Conservation (phyloP, 2,797 vertebrate genomes). For the Falco berigora region DNA sequence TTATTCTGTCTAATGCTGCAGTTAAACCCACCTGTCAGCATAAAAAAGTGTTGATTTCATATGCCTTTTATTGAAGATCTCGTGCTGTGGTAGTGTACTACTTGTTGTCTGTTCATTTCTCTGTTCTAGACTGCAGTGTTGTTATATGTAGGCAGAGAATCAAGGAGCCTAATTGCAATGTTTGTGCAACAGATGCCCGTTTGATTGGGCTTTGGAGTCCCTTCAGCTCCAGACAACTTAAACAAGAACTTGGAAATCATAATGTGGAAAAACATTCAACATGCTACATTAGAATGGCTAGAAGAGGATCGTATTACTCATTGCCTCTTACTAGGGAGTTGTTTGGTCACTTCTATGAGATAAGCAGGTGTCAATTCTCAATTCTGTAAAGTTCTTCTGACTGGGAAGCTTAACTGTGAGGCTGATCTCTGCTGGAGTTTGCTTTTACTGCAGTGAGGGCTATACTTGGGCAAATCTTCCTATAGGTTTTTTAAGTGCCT, state of each 20-base stretch:
- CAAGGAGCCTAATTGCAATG: background rate
- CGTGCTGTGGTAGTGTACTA: background rate
- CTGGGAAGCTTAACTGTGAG: background rate
- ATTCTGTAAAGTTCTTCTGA: background rate
- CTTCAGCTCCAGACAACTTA: background rate
- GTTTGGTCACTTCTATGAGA: background rate
- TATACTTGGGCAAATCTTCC: background rate
- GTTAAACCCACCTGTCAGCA: background rate
- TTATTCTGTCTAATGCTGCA: background rate
- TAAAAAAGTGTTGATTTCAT: background rate
- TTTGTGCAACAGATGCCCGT: background rate
- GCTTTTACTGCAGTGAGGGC: background rate
- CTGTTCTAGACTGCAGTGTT: background rate
- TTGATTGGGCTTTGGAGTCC: background rate
- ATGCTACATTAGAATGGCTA: background rate
- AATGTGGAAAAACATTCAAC: background rate
- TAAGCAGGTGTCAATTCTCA: background rate
- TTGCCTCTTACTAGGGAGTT: background rate
- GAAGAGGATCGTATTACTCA: background rate
- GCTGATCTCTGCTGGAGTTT: background rate
- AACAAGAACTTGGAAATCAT: background rate
- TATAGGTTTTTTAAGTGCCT: background rate
- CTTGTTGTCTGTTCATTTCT: background rate
- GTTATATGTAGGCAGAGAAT: background rate
- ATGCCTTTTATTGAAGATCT: background rate